phyloP scores from a whole-genome alignment of 23 tunicate species.

The Trididemnum nubilum region DNA sequence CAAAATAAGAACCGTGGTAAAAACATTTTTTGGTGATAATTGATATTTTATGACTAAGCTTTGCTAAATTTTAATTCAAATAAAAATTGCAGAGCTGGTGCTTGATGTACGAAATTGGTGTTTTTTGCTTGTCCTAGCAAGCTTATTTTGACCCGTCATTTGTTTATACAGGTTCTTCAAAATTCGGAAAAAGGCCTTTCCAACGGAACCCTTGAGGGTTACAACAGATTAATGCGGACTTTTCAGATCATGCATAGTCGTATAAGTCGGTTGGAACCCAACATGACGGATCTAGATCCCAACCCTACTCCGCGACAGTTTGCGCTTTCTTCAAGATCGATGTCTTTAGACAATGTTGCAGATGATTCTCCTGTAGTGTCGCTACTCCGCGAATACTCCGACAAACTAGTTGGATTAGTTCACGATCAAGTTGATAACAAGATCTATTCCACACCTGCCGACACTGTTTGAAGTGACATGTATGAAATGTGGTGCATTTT shows the following conservation, averaged over 20 bases:
- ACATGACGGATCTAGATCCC: slow-evolving; percentile 3
- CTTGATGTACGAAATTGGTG: no score
- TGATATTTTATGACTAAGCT: not conserved
- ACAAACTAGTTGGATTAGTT: slow-evolving; percentile 42
- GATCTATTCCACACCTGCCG: not conserved
- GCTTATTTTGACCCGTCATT: no score
- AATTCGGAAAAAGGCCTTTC: not conserved
- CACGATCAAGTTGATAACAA: slow-evolving; percentile 35
- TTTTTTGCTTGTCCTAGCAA: no score
- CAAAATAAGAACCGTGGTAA: no score
- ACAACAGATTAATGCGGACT: slow-evolving; percentile 16
- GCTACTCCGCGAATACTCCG: slow-evolving; percentile 65
- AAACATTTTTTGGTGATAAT: not conserved
- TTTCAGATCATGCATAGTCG: slow-evolving; percentile 31
- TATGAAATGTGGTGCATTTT: not conserved
- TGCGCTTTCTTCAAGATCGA: slow-evolving; percentile 1
- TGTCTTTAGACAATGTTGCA: slow-evolving; percentile 30
- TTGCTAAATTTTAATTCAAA: not conserved
- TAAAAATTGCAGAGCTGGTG: no score
- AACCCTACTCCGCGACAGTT: not conserved
- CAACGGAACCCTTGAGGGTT: slow-evolving; percentile 22
- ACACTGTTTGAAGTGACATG: slow-evolving; percentile 4
- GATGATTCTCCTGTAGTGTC: slow-evolving; percentile 44
- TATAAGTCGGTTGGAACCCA: not conserved
- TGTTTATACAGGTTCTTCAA: not conserved